phyloP scores from a whole-genome alignment of 2,888 invertebrate species.

The Acleris sparsana region DNA sequence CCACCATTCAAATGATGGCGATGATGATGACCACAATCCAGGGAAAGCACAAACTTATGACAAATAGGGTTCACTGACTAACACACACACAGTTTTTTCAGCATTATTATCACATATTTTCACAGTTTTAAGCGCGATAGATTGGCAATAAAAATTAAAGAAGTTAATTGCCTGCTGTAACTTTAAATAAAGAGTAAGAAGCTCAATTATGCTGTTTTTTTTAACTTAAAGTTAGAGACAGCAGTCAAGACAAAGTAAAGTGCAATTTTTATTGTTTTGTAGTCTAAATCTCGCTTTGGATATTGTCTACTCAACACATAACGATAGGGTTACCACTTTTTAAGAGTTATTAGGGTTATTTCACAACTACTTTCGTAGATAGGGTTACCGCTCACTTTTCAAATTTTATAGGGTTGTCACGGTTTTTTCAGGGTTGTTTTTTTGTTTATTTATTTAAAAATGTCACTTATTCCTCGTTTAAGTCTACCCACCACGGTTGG shows the following conservation, averaged over 20 bases:
- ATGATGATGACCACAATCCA: not conserved
- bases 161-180: too few relatives aligned
- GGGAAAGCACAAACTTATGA: not conserved
- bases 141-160: too few relatives aligned
- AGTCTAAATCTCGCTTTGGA: too few relatives aligned
- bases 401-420: not conserved
- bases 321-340: not conserved
- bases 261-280: too few relatives aligned
- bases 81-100: not conserved
- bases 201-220: too few relatives aligned
- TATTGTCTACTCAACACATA: too few relatives aligned
- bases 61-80: not conserved
- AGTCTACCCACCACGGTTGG: conserved; percentile 47
- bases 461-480: conserved; percentile 38
- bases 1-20: too few relatives aligned
- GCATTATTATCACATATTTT: not conserved
- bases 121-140: not conserved
- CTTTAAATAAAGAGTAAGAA: too few relatives aligned
- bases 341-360: not conserved
- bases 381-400: not conserved
- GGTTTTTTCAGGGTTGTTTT: too few relatives aligned
- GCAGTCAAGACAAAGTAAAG: too few relatives aligned
- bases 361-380: too few relatives aligned
- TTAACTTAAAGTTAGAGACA: too few relatives aligned
- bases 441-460: conserved; percentile 9